phyloP scores from a whole-genome alignment of 1,140 invertebrate genomes.

The Trachelipus rathkii region DNA sequence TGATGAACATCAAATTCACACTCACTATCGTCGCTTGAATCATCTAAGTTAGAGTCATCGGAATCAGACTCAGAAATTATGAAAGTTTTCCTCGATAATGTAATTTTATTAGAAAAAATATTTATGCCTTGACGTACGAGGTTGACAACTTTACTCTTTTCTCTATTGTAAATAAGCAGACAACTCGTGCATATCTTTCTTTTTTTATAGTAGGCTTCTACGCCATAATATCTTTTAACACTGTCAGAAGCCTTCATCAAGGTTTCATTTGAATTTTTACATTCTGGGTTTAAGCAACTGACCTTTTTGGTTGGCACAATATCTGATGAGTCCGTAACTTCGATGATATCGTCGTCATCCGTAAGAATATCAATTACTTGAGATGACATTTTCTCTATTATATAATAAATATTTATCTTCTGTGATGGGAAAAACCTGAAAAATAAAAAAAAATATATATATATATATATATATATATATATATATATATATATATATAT shows the following conservation, averaged over 20 bases:
- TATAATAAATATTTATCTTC: too few relatives aligned
- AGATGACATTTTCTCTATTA: background rate
- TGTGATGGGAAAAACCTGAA: too few relatives aligned
- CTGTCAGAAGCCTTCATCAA: slow-evolving; percentile 29
- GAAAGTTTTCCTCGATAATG: slow-evolving; percentile 32
- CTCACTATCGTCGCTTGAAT: background rate
- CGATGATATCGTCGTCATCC: slow-evolving; percentile 22
- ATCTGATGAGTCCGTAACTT: background rate
- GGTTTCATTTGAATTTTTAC: slow-evolving; percentile 21
- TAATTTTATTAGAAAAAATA: slow-evolving; percentile 29
- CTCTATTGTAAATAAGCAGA: slow-evolving; percentile 4
- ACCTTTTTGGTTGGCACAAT: slow-evolving; percentile 23
- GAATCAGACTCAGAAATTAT: slow-evolving; percentile 41
- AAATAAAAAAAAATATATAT: too few relatives aligned
- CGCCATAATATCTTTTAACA: slow-evolving; percentile 36
- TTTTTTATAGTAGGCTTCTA: slow-evolving; percentile 40
- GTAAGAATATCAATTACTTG: slow-evolving; percentile 27
- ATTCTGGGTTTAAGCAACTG: slow-evolving; percentile 41
- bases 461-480: too few relatives aligned
- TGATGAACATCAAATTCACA: background rate
- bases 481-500: too few relatives aligned
- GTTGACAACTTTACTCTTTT: slow-evolving; percentile 31
- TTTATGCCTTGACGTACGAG: slow-evolving; percentile 16
- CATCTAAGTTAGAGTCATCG: slow-evolving; percentile 27
- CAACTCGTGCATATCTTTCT: slow-evolving; percentile 34